phyloP scores from a whole-genome alignment of 2,113 vertebrate genomes.

The Tapirus terrestris region DNA sequence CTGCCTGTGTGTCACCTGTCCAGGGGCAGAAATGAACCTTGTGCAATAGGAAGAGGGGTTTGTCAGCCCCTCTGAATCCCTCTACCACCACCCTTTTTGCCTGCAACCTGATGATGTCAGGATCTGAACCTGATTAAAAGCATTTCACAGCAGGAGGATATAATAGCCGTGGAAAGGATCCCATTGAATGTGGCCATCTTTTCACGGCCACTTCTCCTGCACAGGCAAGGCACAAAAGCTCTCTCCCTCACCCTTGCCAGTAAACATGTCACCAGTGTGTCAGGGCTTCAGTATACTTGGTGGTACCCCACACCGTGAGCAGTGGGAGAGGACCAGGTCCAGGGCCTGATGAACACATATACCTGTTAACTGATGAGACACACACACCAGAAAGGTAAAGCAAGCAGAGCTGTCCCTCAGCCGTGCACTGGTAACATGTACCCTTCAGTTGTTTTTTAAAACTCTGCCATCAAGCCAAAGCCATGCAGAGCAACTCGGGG shows the following conservation, averaged over 20 bases:
- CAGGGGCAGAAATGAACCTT: background rate
- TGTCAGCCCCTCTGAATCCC: background rate
- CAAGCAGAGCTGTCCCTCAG: background rate
- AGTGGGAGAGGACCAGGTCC: background rate
- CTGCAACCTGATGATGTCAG: background rate
- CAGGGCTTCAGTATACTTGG: background rate
- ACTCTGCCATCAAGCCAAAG: background rate
- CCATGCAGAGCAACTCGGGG: conserved; percentile 39
- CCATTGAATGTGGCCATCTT: background rate
- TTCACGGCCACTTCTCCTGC: background rate
- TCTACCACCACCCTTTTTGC: background rate
- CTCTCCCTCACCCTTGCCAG: background rate
- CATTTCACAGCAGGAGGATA: background rate
- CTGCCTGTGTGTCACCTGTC: background rate
- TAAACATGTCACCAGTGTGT: background rate
- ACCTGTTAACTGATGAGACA: background rate
- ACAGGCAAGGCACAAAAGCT: background rate
- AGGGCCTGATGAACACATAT: background rate
- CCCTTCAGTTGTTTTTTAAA: background rate
- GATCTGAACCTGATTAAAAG: background rate
- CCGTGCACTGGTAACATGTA: rapidly evolving
- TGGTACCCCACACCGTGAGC: background rate
- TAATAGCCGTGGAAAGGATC: background rate
- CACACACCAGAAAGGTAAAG: background rate
- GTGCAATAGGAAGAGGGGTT: background rate